These are phyloP conservation scores for Rhagologus leucostigma DNA, from an alignment of 2,113 vertebrate genomes.

Conservation along the genomic window DNA sequence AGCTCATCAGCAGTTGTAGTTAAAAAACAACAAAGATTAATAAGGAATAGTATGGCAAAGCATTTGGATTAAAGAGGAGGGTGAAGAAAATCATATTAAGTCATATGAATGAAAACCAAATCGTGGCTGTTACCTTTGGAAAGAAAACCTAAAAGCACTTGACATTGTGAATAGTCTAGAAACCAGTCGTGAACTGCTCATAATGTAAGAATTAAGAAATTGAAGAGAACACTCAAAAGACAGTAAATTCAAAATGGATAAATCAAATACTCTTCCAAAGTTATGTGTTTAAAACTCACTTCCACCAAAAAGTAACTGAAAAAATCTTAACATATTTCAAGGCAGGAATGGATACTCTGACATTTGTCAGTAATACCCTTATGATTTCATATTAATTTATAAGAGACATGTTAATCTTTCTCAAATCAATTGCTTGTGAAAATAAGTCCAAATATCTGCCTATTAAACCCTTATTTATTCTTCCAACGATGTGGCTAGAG, in stretches of 20 bases:
- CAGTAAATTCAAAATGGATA: background rate
- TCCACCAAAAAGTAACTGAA: background rate
- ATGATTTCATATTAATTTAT: background rate
- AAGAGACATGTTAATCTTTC: background rate
- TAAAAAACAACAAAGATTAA: background rate
- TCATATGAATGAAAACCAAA: background rate
- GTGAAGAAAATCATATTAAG: background rate
- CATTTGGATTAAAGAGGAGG: background rate
- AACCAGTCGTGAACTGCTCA: background rate
- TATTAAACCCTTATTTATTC: background rate
- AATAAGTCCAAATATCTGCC: background rate
- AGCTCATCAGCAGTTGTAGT: background rate
- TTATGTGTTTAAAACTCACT: background rate
- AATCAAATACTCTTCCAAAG: background rate
- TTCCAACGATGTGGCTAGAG: background rate
- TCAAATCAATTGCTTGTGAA: background rate
- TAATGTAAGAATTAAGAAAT: background rate
- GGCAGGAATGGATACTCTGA: background rate
- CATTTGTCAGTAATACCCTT: background rate
- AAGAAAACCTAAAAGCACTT: background rate
- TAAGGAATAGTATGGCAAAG: background rate
- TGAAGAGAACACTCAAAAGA: background rate
- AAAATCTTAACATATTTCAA: background rate
- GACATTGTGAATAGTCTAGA: background rate
- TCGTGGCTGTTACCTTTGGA: fast-evolving